Base-by-base conservation (phyloP, 2,888 invertebrate species). In the Myathropa florea region DNA sequence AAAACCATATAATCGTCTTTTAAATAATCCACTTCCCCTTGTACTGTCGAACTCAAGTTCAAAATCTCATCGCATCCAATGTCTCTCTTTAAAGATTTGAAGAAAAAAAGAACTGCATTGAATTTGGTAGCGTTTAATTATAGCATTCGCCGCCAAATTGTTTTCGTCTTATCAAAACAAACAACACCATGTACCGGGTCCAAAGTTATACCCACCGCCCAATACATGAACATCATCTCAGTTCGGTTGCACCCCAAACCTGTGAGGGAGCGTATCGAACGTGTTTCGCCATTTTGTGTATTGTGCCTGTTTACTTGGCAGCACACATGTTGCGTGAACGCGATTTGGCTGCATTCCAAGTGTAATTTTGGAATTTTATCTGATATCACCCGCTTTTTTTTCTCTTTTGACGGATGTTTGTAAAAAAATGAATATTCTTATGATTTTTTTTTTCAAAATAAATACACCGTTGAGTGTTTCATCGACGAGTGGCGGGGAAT, bases 281-380 rank as follows among this genome's bases (percentile, higher is more conserved):
- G 18, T 18, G 18, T 46, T 18, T 46, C 18, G 18, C 7, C 18
- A 18, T 18, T 46, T 46, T 46, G 7, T 46, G 18, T 46, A 46
- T 46, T 46, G 46, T 75, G 59, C 36, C 14, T 68, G 76, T 68
- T 68, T 76, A 76, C 26, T 76, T 76, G 76, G 76, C 67, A 76
- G 67, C 76, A 67, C 76, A 46, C 18, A 46, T 46, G 67, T 60
- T 63, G 65, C 9, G n/a, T 33, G 53, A 76, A 67, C 53, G 28
- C 46, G 59, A 68, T 68, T 67, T 76, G 76, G 76, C 67, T 61
- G 67, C 67, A 61, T 24, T 68, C 76, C 76, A 76, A 76, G 24
- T 46, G 67, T 60, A 60, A 76, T 68, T 76, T 76, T 76, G 76
- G 76, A 76, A 68, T 67, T 76, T 76, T 24, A 9, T 33, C 9